Evolutionary conservation across 2,113 vertebrate species (phyloP), one percentile per base, ranked within the genome.

Genomic region (Forbesichthys agassizii): DNA sequence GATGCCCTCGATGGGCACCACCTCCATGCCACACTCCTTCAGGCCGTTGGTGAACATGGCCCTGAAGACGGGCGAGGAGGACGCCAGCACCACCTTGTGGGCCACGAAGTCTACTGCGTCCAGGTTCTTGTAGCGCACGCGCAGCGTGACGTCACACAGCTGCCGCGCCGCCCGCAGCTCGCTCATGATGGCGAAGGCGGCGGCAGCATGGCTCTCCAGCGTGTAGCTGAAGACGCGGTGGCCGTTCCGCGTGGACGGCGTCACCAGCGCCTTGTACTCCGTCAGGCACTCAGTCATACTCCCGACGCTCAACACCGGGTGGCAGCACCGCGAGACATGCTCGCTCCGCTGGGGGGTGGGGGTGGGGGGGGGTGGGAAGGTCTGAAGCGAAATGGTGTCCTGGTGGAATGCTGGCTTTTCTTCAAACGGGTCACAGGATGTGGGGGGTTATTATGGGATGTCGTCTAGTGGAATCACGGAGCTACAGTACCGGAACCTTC

Each of bases 31-130:
- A 0, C 95, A 93, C 71, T 98, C 96, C 49, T 93, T 93, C 12
- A 98, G 87, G 0, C 96, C 96, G 0, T 93, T 94, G 66, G 96
- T 98, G 87, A 98, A 98, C 96, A 98, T 98, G 89, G 96, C 96
- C 3, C 93, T 92, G 83, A 98, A 98, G 11, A 98, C 96, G 0
- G 96, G 96, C 46, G 95, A 98, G 3, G 94, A 95, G 0, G 96
- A 96, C 0, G 96, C 96, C 91, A 98, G 64, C 36, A 98, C 96
- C 80, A 98, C 91, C 64, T 98, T 97, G 83, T 98, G 96, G 0
- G 96, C 96, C 83, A 95, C 93, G 10, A 97, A 95, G 61, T 96
- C 94, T 11, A 92, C 92, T 0, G 94, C 92, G 0, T 94, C 90
- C 1, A 89, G 86, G 46, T 94, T 89, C 46, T 85, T 82, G 80